Conservation (phyloP, 2,888 invertebrate genomes). For the Drosophila monieri region DNA sequence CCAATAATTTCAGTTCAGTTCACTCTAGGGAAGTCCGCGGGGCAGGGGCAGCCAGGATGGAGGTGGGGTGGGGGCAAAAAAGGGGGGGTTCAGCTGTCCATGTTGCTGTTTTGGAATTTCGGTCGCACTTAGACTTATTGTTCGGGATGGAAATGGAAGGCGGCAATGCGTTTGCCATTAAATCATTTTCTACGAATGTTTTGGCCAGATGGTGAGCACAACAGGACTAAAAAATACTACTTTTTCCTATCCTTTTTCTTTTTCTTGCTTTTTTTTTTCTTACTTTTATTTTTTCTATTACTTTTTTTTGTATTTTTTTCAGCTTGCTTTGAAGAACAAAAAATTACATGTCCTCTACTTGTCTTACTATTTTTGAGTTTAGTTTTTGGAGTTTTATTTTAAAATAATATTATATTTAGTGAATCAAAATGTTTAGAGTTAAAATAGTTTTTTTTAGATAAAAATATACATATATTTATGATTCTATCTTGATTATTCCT, state of each 20-base stretch:
- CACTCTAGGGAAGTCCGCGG: conserved; percentile 2
- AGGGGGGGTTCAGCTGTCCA: conserved; percentile 23
- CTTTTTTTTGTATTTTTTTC: not conserved
- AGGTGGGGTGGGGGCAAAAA: not conserved
- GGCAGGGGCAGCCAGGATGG: too few relatives aligned
- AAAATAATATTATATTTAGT: too few relatives aligned
- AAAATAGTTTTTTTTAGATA: too few relatives aligned
- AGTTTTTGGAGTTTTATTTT: too few relatives aligned
- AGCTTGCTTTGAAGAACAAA: not conserved
- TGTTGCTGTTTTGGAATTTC: conserved; percentile 29
- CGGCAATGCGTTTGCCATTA: conserved; percentile 25
- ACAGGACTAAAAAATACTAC: not conserved
- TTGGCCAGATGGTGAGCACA: conserved; percentile 25
- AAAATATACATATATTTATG: too few relatives aligned
- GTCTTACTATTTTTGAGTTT: too few relatives aligned
- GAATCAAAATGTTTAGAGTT: too few relatives aligned
- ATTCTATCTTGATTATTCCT: too few relatives aligned
- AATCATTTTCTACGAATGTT: conserved; percentile 34
- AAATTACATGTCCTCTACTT: too few relatives aligned
- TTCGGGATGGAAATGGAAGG: conserved; percentile 31
- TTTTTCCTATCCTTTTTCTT: not conserved
- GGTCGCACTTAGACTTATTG: conserved; percentile 61
- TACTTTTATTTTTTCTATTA: too few relatives aligned
- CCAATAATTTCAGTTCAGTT: conserved; percentile 60
- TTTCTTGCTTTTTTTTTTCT: not conserved